phyloP scores from a whole-genome alignment of 2,888 invertebrate species.

The Diplolepis rosae region DNA sequence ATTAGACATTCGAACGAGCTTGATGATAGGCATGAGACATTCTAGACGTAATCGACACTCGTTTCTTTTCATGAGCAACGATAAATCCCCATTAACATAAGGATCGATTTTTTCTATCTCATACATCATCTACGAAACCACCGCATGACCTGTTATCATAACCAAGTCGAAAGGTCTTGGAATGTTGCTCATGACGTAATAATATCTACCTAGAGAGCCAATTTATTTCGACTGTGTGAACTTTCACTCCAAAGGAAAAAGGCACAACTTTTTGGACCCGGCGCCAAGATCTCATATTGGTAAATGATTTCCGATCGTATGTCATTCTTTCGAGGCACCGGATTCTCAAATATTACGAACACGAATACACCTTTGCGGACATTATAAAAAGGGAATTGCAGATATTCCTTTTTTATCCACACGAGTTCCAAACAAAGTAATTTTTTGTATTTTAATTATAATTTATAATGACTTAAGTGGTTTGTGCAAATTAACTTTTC shows the following conservation, averaged over 20 bases:
- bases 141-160: slow-evolving; percentile 14
- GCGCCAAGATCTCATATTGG: slow-evolving; percentile 34
- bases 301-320: slow-evolving; percentile 39
- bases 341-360: slow-evolving; percentile 18
- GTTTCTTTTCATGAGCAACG: background rate
- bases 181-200: slow-evolving; percentile 48
- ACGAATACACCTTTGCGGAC: slow-evolving; percentile 18
- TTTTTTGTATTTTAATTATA: too few species aligned
- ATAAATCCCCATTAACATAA: slow-evolving; percentile 7
- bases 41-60: background rate
- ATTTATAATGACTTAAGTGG: too few species aligned
- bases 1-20: slow-evolving; percentile 16
- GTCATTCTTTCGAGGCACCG: slow-evolving; percentile 12
- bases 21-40: slow-evolving; percentile 16
- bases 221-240: slow-evolving; percentile 45
- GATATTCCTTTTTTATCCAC: slow-evolving; percentile 5
- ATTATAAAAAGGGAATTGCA: slow-evolving; percentile 19
- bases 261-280: slow-evolving; percentile 36
- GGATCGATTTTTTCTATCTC: slow-evolving; percentile 11
- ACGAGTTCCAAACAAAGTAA: background rate
- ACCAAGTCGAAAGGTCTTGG: slow-evolving; percentile 31
- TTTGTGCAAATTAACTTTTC: background rate
- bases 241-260: slow-evolving; percentile 52
- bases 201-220: slow-evolving; percentile 45
- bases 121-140: background rate